Conservation (phyloP, 1,140 invertebrate species). For the Drosophila teissieri region DNA sequence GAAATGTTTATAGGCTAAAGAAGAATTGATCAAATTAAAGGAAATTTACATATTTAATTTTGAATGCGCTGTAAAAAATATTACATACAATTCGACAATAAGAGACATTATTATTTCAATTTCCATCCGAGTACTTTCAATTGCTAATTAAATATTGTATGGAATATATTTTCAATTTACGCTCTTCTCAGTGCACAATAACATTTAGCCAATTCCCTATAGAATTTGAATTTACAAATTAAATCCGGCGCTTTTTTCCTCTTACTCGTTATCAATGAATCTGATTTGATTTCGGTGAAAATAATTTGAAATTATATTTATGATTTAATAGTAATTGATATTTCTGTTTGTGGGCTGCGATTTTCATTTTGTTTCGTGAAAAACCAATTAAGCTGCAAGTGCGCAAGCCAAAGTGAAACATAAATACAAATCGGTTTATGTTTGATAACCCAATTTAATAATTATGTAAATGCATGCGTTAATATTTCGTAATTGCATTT, state of each 20-base stretch:
- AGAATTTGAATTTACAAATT: conserved; percentile 36
- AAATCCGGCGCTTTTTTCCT: conserved; percentile 26
- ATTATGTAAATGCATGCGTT: conserved; percentile 68
- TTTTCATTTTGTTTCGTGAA: conserved; percentile 23
- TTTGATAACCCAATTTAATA: conserved; percentile 63
- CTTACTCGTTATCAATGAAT: conserved; percentile 22
- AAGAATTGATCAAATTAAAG: background rate
- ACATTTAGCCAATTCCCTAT: conserved; percentile 3
- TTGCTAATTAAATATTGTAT: conserved; percentile 33
- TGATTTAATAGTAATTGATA: conserved; percentile 61
- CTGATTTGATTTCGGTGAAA: conserved; percentile 51
- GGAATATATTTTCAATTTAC: conserved; percentile 15
- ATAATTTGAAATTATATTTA: conserved; percentile 61
- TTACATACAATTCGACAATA: too few relatives aligned
- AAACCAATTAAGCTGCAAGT: conserved; percentile 60
- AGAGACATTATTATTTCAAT: background rate
- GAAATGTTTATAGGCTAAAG: background rate
- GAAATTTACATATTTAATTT: background rate
- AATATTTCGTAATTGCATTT: conserved; percentile 57
- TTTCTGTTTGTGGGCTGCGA: conserved; percentile 33
- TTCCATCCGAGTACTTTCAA: background rate
- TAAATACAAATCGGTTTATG: conserved; percentile 55
- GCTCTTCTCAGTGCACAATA: conserved; percentile 11
- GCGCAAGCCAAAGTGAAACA: conserved; percentile 27
- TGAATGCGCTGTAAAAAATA: background rate